Conservation (phyloP, 2,888 invertebrate genomes). For the Isotomurus palustris region DNA sequence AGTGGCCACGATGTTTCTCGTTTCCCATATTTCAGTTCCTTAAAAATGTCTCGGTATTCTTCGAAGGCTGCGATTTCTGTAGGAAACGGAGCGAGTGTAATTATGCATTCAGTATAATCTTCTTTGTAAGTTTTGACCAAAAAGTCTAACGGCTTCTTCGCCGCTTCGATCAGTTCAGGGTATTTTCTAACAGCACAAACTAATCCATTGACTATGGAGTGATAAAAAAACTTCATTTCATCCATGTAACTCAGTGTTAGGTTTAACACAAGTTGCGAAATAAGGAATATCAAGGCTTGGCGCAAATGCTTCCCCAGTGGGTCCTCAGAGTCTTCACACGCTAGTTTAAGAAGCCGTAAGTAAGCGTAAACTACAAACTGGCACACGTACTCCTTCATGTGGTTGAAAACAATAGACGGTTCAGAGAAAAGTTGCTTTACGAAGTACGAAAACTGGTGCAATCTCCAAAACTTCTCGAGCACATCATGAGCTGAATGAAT, state of each 20-base stretch:
- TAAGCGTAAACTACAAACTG: constrained; percentile 38
- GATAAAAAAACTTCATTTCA: constrained; percentile 54
- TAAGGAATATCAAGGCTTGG: constrained; percentile 10
- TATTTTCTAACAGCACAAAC: constrained; percentile 52
- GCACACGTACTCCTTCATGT: constrained; percentile 32
- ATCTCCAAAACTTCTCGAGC: constrained; percentile 34
- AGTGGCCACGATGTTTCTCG: constrained; percentile 28
- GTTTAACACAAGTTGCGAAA: constrained; percentile 15
- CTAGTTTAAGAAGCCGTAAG: constrained; percentile 30
- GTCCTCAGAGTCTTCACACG: constrained; percentile 6
- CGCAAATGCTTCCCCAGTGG: constrained; percentile 7
- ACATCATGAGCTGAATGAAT: constrained; percentile 38
- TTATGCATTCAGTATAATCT: constrained; percentile 53
- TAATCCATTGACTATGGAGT: constrained; percentile 56
- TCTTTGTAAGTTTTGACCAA: constrained; percentile 50
- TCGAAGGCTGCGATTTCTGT: constrained; percentile 41
- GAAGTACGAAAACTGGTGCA: constrained; percentile 42
- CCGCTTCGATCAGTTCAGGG: constrained; percentile 48
- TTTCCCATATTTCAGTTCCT: constrained; percentile 25
- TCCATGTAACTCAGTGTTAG: constrained; percentile 38
- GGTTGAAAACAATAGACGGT: constrained; percentile 19
- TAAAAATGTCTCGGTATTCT: constrained; percentile 30
- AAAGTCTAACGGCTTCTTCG: constrained; percentile 54
- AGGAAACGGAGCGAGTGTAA: constrained; percentile 56
- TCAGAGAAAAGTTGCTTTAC: constrained; percentile 28